Base-by-base conservation (phyloP, 2,888 invertebrate species). In the Melanophora roralis region DNA sequence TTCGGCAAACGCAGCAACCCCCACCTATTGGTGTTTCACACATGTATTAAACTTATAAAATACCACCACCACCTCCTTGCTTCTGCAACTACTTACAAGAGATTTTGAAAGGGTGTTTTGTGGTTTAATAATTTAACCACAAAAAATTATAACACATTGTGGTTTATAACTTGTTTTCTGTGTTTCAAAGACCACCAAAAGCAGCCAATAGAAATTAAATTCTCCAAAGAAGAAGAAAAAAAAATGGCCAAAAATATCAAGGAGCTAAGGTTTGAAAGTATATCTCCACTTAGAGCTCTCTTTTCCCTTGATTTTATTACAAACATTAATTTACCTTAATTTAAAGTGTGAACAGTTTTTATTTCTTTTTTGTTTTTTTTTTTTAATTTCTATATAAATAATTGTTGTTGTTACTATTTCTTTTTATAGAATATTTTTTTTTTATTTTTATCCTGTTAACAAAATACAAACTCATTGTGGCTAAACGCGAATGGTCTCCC, bases 61-160 rank as follows among this genome's bases (percentile, higher is more conserved):
- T 62, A 73, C 78, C 51, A 64, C 51, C 36, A 55, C 34, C 43
- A 34, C 32, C n/a, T 27, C 9, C 14, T 36, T 9, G 6, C 43
- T 64, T 64, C 43, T 47, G 11, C 11, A 27, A 5, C 27, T 40
- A 75, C 53, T 60, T 43, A 16, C 34, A 43, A 64, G 16, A 34
- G 47, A 47, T 51, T 64, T 47, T 8, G 45, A 60, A 78, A 78
- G 73, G 81, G 85, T 81, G 68, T 83, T 77, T 82, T 85, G 82
- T 51, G 83, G 83, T 83, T 84, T 84, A 84, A 82, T 87, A 86
- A 86, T 86, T 84, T 85, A 87, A 87, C 87, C 87, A 82, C 87
- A 87, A 85, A 69, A 87, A 84, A 64, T 86, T 87, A 86, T 86
- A 85, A 86, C 84, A 85, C 85, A 86, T 86, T 86, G 86, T 84